Evolutionary conservation across 2,113 vertebrate genomes (phyloP), one percentile per base, ranked within the genome.

Genomic region (Sinocyclocheilus anophthalmus): DNA sequence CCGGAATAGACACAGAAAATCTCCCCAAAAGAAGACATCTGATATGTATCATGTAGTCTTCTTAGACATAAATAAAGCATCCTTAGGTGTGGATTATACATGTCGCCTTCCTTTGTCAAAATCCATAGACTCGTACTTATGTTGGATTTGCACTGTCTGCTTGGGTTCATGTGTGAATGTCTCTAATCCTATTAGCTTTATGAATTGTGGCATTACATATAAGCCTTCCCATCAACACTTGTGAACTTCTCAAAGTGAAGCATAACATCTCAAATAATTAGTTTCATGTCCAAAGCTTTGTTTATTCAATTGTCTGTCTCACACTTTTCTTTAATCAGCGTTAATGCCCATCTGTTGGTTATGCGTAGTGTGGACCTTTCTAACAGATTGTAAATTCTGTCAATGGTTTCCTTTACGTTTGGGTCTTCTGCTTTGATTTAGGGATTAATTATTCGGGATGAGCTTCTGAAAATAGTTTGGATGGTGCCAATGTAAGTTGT

Each of bases 271-370:
- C 65, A 76, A 86, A 78, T 78, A 84, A 88, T 90, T 88, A 70
- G 85, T 88, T 87, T 84, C 18, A 65, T 73, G 86, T 84, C 61
- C 85, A 57, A 85, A 67, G 84, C 24, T 37, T 81, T 22, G 75
- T 86, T 89, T 67, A 85, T 89, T 83, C 84, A 77, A 57, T 87
- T 83, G 79, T 61, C 63, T 87, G 59, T 50, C 81, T 85, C 81
- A 76, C 78, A 70, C 69, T 45, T 89, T 76, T 77, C 83, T 89
- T 79, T 81, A 81, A 90, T 81, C 72, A 53, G 76, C 18, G 73
- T 26, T 86, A 88, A 84, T 89, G 87, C 84, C 33, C 26, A 79
- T 84, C 37, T 85, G 77, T 88, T 72, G 30, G 69, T 67, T 73
- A 26, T 83, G 26, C 3, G 2, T 81, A 84, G 84, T 50, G 72